Conservation (phyloP, 2,797 vertebrate species). For the Manis crassicaudata region DNA sequence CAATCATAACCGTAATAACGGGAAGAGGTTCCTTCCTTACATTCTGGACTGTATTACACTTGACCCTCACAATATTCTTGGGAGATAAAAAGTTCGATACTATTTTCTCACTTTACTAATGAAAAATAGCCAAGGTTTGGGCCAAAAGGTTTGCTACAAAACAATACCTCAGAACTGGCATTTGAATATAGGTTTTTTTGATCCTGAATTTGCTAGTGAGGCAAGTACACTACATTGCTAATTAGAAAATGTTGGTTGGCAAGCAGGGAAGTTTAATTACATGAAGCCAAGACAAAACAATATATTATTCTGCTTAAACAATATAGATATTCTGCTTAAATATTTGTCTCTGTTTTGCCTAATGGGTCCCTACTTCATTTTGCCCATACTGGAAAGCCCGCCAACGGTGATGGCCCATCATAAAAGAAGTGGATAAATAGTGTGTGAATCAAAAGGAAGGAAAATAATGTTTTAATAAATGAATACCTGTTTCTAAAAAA, state of each 20-base stretch:
- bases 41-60: not conserved
- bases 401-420: not conserved
- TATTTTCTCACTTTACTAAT: not conserved
- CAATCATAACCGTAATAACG: rapidly evolving
- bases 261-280: not conserved
- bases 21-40: not conserved
- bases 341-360: not conserved
- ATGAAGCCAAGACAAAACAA: not conserved
- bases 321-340: not conserved
- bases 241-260: constrained; percentile 26
- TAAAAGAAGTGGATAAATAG: not conserved
- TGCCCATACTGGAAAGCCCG: not conserved
- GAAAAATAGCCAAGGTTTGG: not conserved
- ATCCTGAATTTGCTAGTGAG: not conserved
- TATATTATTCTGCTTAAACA: too few relatives aligned
- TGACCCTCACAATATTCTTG: not conserved
- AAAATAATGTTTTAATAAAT: not conserved
- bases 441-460: not conserved
- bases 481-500: not conserved
- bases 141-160: not conserved
- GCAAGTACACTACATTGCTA: not conserved
- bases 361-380: not conserved
- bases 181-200: not conserved
- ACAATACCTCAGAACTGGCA: not conserved
- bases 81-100: not conserved